Percentiles rank a stretch among this genome's conserved stretches.
Conservation (phyloP, 2,113 vertebrate genomes). For the Damaliscus lunatus region DNA sequence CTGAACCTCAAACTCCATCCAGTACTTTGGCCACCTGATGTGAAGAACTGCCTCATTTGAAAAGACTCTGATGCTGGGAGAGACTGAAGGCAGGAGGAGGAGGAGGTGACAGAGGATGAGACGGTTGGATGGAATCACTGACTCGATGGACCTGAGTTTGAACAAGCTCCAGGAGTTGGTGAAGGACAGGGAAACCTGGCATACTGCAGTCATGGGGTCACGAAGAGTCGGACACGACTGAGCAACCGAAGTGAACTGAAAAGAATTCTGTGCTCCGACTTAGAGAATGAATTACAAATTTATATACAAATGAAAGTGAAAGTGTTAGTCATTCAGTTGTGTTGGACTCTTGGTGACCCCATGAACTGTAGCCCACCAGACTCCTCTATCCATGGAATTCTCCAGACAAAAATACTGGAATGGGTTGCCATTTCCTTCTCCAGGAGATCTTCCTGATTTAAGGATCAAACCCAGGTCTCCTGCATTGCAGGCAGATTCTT, state of each 20-base stretch:
- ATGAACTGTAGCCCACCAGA: neutral
- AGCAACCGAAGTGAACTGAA: neutral
- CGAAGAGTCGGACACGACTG: neutral
- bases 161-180: neutral
- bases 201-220: neutral
- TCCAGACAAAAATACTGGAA: neutral
- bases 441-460: neutral
- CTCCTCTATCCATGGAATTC: neutral
- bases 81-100: neutral
- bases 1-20: neutral
- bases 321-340: neutral
- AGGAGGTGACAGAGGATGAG: neutral
- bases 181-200: neutral
- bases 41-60: neutral
- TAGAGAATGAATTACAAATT: neutral
- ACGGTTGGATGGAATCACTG: neutral
- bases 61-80: neutral
- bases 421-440: neutral
- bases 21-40: neutral
- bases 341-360: neutral
- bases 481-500: neutral
- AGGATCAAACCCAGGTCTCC: neutral
- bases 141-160: neutral
- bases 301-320: neutral
- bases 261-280: neutral